Evolutionary conservation across 2,113 vertebrate genomes (phyloP).

Genomic region (Protobothrops flavoviridis): DNA sequence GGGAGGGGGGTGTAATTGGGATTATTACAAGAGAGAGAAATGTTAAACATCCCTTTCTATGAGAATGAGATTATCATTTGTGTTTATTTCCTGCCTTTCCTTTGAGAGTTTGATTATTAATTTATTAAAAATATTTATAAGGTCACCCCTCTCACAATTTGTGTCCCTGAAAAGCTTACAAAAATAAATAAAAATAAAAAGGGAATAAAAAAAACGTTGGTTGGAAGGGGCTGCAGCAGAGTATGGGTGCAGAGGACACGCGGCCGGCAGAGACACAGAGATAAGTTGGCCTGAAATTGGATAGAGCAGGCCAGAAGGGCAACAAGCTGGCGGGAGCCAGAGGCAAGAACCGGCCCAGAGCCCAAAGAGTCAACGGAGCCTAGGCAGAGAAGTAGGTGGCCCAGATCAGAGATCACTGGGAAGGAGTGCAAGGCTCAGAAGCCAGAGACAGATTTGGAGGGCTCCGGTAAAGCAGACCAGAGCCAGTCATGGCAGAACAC

Average conservation of each 20-base stretch:
- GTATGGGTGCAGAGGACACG: neutral
- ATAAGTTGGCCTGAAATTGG: neutral
- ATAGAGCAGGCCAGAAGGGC: neutral
- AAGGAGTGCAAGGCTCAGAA: neutral
- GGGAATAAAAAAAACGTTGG: neutral
- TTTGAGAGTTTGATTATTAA: neutral
- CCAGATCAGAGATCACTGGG: neutral
- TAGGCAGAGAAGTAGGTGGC: neutral
- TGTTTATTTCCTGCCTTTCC: neutral
- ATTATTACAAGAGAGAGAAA: neutral
- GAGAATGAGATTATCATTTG: neutral
- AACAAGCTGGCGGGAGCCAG: neutral
- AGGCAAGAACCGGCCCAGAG: neutral
- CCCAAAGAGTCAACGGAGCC: neutral
- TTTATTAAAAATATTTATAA: neutral
- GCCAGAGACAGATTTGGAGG: neutral
- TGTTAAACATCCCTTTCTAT: neutral
- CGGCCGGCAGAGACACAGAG: neutral
- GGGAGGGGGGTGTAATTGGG: neutral
- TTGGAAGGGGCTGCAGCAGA: neutral
- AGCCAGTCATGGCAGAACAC: neutral
- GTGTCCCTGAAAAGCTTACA: neutral
- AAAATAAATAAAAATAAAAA: neutral
- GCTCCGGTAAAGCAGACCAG: neutral
- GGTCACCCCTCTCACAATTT: neutral